Conservation (phyloP, 2,113 vertebrate genomes). For the Bubalus kerabau region DNA sequence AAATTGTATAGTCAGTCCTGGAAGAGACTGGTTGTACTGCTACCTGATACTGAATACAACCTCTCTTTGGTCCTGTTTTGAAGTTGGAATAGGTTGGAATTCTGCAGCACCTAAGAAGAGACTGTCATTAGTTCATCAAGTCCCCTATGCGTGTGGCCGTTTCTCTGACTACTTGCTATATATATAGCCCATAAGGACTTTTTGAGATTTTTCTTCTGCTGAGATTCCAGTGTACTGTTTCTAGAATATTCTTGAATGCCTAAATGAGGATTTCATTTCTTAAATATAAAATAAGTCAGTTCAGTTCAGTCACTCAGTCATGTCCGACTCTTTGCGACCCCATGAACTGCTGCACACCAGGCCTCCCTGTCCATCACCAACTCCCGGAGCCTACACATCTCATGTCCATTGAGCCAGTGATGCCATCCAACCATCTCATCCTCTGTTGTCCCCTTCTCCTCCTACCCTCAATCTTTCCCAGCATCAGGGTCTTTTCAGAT, state of each 20-base stretch:
- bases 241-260: background rate
- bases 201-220: background rate
- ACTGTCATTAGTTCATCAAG: background rate
- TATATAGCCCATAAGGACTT: background rate
- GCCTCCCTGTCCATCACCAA: background rate
- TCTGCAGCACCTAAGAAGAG: background rate
- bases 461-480: background rate
- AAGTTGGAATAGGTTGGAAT: background rate
- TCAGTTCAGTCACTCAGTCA: background rate
- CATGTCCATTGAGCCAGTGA: background rate
- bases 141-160: background rate
- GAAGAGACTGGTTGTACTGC: background rate
- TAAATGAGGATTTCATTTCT: background rate
- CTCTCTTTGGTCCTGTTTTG: background rate
- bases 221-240: background rate
- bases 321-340: background rate
- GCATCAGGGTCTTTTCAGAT: background rate
- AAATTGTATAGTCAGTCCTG: background rate
- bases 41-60: background rate
- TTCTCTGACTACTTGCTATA: background rate
- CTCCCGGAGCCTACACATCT: background rate
- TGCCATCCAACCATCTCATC: background rate
- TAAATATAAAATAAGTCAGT: background rate
- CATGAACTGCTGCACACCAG: background rate
- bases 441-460: background rate